These are phyloP conservation scores for Apostichopus parvimensis DNA, from an alignment of 35 echinoderm and acorn worm genomes.

Conservation along the genomic window DNA sequence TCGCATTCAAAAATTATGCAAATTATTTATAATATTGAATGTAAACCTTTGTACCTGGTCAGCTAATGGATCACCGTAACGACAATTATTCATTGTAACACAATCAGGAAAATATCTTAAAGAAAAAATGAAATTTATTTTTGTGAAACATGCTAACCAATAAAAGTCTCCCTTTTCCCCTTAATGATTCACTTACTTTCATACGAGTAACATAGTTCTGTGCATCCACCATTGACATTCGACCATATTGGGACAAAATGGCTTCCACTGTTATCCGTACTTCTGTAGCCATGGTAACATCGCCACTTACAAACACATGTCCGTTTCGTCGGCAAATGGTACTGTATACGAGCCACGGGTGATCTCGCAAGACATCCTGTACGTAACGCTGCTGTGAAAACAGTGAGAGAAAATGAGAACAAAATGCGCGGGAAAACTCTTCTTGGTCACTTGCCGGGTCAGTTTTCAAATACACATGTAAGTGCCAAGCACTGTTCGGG, in stretches of 20 bases:
- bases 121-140: no score
- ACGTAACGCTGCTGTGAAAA: constrained; percentile 65
- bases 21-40: no score
- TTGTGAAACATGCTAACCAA: no score
- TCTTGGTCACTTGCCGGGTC: no score
- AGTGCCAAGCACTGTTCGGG: no score
- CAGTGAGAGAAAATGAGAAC: not conserved
- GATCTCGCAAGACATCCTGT: constrained; percentile 61
- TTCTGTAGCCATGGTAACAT: constrained; percentile 74
- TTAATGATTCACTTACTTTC: constrained; percentile 46
- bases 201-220: constrained; percentile 37
- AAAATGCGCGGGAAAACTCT: not conserved
- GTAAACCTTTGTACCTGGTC: no score
- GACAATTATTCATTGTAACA: no score
- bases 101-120: no score
- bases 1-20: no score
- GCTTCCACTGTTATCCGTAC: constrained; percentile 49
- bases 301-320: constrained; percentile 77
- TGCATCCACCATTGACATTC: constrained; percentile 54
- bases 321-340: constrained; percentile 51
- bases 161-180: no score
- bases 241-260: constrained; percentile 57
- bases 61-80: no score
- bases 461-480: no score
- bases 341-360: constrained; percentile 51